Conservation (phyloP, 2,113 vertebrate genomes). For the Spilogale gracilis region DNA sequence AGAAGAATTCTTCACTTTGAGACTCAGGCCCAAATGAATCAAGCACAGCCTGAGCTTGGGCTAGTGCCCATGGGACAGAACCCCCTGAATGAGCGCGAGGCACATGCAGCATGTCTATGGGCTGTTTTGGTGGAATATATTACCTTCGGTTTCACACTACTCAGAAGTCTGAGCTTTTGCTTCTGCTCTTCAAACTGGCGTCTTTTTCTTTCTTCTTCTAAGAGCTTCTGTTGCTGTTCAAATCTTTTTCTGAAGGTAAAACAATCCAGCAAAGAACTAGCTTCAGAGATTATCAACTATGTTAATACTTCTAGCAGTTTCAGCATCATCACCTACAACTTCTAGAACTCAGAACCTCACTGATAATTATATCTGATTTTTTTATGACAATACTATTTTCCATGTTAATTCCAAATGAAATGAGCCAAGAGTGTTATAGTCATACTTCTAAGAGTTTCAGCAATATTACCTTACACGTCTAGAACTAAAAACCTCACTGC, state of each 20-base stretch:
- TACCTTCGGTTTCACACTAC: constrained; percentile 99
- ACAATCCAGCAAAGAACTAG: constrained; percentile 38
- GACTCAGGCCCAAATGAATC: not conserved
- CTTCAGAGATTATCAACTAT: not conserved
- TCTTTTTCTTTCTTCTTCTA: constrained; percentile 98
- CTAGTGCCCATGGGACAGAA: not conserved
- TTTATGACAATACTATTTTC: constrained; percentile 9
- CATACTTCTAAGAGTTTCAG: constrained; percentile 17
- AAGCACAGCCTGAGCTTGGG: not conserved
- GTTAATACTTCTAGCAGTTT: not conserved
- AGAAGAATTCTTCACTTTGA: constrained; percentile 42
- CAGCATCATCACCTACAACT: not conserved
- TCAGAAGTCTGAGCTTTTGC: constrained; percentile 97
- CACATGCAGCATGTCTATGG: accelerated
- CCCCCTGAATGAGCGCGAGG: not conserved
- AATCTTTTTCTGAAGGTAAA: constrained; percentile 90
- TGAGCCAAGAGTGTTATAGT: not conserved
- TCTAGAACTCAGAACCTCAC: constrained; percentile 40
- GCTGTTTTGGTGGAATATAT: not conserved
- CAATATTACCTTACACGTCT: not conserved
- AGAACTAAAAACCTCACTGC: constrained; percentile 29
- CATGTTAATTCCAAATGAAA: constrained; percentile 28
- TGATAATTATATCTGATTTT: constrained; percentile 49
- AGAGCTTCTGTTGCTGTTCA: constrained; percentile 97
- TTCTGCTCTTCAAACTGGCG: constrained; percentile 99